Evolutionary conservation across 2,888 invertebrate genomes (phyloP).

Genomic region (Carterocephalus palaemon): DNA sequence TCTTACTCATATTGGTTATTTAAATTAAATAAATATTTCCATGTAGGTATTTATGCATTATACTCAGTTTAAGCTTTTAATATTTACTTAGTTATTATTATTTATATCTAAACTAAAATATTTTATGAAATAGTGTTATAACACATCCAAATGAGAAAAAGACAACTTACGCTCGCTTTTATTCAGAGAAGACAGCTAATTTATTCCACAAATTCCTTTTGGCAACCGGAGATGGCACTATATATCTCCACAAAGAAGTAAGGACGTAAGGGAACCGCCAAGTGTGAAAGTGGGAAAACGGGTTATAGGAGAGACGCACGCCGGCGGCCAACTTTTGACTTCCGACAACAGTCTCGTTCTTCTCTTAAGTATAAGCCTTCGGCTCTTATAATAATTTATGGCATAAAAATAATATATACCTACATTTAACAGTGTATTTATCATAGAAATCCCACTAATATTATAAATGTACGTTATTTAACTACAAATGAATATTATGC

Average conservation of each 20-base stretch:
- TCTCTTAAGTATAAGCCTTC: constrained; percentile 2
- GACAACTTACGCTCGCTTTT: not conserved
- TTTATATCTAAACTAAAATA: no score
- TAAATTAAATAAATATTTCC: no score
- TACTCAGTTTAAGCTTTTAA: no score
- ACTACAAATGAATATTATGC: no score
- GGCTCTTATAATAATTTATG: no score
- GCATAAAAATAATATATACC: constrained; percentile 3
- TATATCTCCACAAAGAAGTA: constrained; percentile 34
- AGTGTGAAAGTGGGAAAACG: constrained; percentile 44
- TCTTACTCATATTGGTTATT: no score
- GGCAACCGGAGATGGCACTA: constrained; percentile 29
- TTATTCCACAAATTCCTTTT: constrained; percentile 19
- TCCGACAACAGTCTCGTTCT: constrained; percentile 33
- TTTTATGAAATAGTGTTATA: no score
- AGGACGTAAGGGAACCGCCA: constrained; percentile 35
- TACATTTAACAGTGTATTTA: no score
- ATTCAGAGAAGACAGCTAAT: constrained; percentile 9
- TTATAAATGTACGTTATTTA: no score
- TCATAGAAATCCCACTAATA: no score
- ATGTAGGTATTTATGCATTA: no score
- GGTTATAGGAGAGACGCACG: constrained; percentile 42
- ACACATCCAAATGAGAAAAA: not conserved
- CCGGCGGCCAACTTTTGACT: constrained; percentile 41
- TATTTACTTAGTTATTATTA: no score